Evolutionary conservation across 2,888 invertebrate genomes (phyloP).

Genomic region (Nomada fabriciana): DNA sequence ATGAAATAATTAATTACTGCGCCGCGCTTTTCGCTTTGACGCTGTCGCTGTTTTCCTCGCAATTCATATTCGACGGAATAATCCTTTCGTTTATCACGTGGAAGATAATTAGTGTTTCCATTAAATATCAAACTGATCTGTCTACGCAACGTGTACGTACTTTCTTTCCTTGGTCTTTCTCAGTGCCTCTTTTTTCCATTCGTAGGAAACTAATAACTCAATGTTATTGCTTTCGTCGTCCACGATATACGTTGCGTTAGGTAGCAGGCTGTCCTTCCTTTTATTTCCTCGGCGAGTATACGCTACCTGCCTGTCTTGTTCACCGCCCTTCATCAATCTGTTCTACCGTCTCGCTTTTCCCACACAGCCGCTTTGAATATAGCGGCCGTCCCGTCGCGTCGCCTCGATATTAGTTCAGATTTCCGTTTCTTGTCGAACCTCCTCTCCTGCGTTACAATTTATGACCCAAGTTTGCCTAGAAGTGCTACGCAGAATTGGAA

Average conservation of each 20-base stretch:
- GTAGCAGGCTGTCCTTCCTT: conserved; percentile 11
- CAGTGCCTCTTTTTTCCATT: neutral
- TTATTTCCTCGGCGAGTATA: conserved; percentile 32
- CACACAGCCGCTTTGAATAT: conserved; percentile 31
- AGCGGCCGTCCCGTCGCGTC: neutral
- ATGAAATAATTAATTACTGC: neutral
- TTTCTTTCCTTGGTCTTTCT: neutral
- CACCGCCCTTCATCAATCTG: conserved; percentile 47
- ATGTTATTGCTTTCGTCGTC: conserved; percentile 46
- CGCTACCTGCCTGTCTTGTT: conserved; percentile 38
- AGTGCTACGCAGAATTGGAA: conserved; percentile 43
- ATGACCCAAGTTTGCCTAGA: conserved; percentile 42
- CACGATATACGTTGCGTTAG: conserved; percentile 42
- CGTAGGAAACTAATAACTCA: conserved; percentile 47
- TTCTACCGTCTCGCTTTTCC: conserved; percentile 7
- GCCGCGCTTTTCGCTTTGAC: neutral
- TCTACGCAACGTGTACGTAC: neutral
- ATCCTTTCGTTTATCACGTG: neutral
- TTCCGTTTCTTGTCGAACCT: conserved; percentile 53
- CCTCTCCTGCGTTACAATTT: conserved; percentile 34
- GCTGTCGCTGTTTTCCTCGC: neutral
- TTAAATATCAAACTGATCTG: neutral
- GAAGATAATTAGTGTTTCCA: neutral
- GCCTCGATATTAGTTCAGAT: conserved; percentile 56
- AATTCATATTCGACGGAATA: no score